These are phyloP conservation scores for Andrena chrysosceles DNA, from an alignment of 2,888 invertebrate genomes.

Conservation along the genomic window DNA sequence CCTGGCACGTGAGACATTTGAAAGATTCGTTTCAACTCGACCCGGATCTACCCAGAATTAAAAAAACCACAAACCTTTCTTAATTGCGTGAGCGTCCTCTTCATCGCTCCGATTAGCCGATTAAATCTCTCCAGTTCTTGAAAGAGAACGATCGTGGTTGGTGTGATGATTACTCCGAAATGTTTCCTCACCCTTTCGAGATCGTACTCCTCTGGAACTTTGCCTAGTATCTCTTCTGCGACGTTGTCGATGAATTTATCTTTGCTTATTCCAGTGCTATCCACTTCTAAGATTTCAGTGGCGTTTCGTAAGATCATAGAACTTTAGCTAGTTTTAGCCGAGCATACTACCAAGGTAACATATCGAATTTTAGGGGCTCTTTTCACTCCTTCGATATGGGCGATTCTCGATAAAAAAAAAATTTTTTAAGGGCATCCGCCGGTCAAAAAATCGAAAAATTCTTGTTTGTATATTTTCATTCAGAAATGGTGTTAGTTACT, in stretches of 20 bases:
- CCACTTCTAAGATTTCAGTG: constrained; percentile 24
- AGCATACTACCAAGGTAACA: constrained; percentile 12
- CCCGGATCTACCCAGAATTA: background rate
- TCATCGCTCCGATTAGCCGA: constrained; percentile 90
- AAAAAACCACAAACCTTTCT: constrained; percentile 86
- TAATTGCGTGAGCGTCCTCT: constrained; percentile 89
- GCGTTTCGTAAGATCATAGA: background rate
- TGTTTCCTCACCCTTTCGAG: constrained; percentile 92
- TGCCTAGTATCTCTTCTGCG: constrained; percentile 91
- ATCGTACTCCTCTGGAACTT: constrained; percentile 92
- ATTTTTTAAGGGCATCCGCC: no score
- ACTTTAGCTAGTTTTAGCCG: constrained; percentile 30
- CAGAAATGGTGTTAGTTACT: background rate
- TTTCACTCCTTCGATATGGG: no score
- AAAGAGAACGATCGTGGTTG: constrained; percentile 93
- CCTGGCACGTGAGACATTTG: constrained; percentile 84
- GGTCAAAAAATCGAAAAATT: no score
- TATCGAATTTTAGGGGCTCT: no score
- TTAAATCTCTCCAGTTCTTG: constrained; percentile 97
- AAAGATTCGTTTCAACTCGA: background rate
- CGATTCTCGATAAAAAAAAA: no score
- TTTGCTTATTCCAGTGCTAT: constrained; percentile 87
- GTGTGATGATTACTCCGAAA: constrained; percentile 92
- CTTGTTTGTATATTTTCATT: no score
- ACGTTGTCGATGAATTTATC: constrained; percentile 94